Base-by-base conservation (phyloP, 2,797 vertebrate species). In the Melanotaenia boesemani region DNA sequence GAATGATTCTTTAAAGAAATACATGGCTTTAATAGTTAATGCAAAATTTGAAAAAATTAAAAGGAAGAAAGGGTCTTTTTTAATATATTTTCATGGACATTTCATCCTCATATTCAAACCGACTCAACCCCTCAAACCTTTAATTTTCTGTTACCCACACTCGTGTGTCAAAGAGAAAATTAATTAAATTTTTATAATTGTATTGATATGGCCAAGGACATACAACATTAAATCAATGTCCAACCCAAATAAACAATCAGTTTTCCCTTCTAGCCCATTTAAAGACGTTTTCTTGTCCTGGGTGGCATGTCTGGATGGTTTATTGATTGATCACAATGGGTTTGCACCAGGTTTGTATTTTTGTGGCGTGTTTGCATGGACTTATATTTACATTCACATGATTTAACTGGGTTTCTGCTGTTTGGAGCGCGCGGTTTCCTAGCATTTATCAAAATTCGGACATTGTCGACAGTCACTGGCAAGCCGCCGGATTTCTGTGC, bases 171-270 rank as follows among this genome's bases (percentile, higher is more conserved):
- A 20, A 13, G 22, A 72, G 58, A 77, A 69, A 76, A 80, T 55
- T 4, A 83, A 82, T 71, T 16, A 62, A 58, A 65, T 67, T 79
- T 46, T 55, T 64, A 72, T 78, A 52, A 79, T 82, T 63, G 24
- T 18, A 22, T 50, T 82, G 81, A 81, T 71, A 37, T 55, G 34
- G 20, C 34, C 16, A 79, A 67, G 71, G 75, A 88, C 58, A 80
- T 68, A 65, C 72, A 69, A 74, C 79, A 78, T 44, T 13, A 56
- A 46, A 63, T 62, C n/a, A 70, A 81, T 78, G 15, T 39, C 0
- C 37, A 39, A 39, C 11, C 37, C 37, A 39, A 39, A 12, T 1
- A 12, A 39, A 39, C 12, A 37, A 2, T 9, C 36, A 2, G 37
- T 39, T 11, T 13, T 12, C 37, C 37, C 2, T 39, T 39, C 37